Evolutionary conservation across 1,140 invertebrate genomes (phyloP).

Genomic region (Ganaspis sp.): DNA sequence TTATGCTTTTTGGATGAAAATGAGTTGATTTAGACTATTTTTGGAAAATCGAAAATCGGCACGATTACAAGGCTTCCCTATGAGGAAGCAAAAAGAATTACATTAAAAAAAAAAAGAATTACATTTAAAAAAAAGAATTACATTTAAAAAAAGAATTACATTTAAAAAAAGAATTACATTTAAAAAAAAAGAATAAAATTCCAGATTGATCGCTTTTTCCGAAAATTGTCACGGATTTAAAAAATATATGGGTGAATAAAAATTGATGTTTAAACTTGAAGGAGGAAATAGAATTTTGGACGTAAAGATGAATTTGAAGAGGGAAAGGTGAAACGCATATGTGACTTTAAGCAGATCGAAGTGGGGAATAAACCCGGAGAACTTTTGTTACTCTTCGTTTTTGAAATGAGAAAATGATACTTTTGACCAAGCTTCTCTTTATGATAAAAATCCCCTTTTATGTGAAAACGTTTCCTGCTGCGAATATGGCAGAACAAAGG

Average conservation of each 20-base stretch:
- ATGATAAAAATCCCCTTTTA: constrained; percentile 26
- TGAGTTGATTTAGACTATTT: no score
- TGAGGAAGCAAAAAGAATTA: no score
- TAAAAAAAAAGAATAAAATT: background rate
- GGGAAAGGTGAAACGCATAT: background rate
- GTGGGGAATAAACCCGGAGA: background rate
- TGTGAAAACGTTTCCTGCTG: constrained; percentile 28
- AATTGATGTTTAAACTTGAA: background rate
- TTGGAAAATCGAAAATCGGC: no score
- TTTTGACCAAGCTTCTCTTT: constrained; percentile 18
- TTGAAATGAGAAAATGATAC: constrained; percentile 24
- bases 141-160: no score
- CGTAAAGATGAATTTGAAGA: background rate
- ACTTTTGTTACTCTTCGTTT: constrained; percentile 20
- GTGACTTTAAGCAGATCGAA: constrained; percentile 2
- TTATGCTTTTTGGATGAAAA: no score
- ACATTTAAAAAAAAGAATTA: no score
- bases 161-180: no score
- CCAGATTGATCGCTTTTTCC: no score
- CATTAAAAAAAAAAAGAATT: no score
- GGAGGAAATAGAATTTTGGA: background rate
- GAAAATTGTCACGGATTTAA: no score
- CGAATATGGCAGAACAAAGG: constrained; percentile 22
- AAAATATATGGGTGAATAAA: no score
- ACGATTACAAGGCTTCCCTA: no score